These are phyloP conservation scores for Catocala fraxini DNA, from an alignment of 2,888 invertebrate species.

Conservation along the genomic window DNA sequence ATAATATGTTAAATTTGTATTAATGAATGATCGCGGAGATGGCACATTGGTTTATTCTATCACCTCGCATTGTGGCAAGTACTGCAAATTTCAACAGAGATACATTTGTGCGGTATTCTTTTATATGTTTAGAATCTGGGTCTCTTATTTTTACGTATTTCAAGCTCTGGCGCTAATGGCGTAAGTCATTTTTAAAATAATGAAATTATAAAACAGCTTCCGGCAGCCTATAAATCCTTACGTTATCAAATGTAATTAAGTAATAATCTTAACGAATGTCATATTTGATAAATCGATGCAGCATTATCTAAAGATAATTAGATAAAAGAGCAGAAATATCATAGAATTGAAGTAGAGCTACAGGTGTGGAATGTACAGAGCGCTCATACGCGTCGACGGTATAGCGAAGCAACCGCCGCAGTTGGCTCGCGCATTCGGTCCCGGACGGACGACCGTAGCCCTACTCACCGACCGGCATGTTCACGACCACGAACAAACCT, in stretches of 20 bases:
- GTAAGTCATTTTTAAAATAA: too few species aligned
- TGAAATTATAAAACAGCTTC: too few species aligned
- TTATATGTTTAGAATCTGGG: too few species aligned
- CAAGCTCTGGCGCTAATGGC: too few species aligned
- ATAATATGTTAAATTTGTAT: too few species aligned
- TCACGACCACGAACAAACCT: constrained; percentile 39
- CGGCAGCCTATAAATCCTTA: too few species aligned
- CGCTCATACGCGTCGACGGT: constrained; percentile 20
- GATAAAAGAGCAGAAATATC: constrained; percentile 38
- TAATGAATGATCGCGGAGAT: too few species aligned
- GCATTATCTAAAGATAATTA: constrained; percentile 34
- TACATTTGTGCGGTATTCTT: too few species aligned
- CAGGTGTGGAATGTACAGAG: constrained; percentile 55
- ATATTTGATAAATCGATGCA: constrained; percentile 21
- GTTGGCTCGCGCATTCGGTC: constrained; percentile 51
- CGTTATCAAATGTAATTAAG: not conserved
- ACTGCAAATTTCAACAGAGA: too few species aligned
- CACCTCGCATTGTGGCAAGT: too few species aligned
- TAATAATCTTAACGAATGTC: constrained; percentile 16
- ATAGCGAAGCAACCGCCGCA: constrained; percentile 35
- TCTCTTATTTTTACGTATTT: too few species aligned
- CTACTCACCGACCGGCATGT: constrained; percentile 31
- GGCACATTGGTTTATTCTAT: too few species aligned
- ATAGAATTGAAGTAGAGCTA: constrained; percentile 44
- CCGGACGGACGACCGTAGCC: constrained; percentile 47